Evolutionary conservation across 2,888 invertebrate genomes (phyloP).

Genomic region (Ommatoiulus sabulosus): DNA sequence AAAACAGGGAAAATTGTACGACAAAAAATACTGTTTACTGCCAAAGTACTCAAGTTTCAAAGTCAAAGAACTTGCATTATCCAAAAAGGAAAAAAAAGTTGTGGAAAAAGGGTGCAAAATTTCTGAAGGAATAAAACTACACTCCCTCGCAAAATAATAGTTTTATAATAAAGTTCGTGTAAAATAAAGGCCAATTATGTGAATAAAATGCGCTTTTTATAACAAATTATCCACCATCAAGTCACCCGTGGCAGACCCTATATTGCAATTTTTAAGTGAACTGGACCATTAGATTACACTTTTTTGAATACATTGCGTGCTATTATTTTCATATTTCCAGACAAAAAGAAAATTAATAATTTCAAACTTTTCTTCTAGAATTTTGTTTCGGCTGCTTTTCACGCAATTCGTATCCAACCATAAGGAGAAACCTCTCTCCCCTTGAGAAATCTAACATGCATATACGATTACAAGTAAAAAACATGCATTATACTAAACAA

Average conservation of each 20-base stretch:
- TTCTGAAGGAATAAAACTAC: not conserved
- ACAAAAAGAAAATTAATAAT: conserved; percentile 15
- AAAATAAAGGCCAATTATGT: conserved; percentile 24
- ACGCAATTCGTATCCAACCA: not conserved
- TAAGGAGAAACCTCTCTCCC: not conserved
- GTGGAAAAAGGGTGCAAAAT: not conserved
- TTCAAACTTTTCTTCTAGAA: not conserved
- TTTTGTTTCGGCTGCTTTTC: not conserved
- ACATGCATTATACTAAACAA: no score
- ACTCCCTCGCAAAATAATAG: conserved; percentile 38
- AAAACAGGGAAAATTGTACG: not conserved
- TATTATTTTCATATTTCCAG: conserved; percentile 14
- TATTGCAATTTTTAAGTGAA: conserved; percentile 23
- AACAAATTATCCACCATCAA: conserved; percentile 4
- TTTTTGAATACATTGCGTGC: conserved; percentile 17
- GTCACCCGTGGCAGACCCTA: not conserved
- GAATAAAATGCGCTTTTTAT: not conserved
- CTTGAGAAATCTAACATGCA: no score
- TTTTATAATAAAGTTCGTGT: conserved; percentile 30
- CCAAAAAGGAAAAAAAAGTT: not conserved
- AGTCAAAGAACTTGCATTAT: conserved; percentile 3
- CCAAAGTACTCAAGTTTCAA: conserved; percentile 4
- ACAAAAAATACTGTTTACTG: conserved; percentile 1
- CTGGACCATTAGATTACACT: conserved; percentile 39
- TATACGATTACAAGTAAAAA: no score